These are phyloP conservation scores for Alauda arvensis DNA, from an alignment of 2,797 vertebrate species.

Conservation along the genomic window DNA sequence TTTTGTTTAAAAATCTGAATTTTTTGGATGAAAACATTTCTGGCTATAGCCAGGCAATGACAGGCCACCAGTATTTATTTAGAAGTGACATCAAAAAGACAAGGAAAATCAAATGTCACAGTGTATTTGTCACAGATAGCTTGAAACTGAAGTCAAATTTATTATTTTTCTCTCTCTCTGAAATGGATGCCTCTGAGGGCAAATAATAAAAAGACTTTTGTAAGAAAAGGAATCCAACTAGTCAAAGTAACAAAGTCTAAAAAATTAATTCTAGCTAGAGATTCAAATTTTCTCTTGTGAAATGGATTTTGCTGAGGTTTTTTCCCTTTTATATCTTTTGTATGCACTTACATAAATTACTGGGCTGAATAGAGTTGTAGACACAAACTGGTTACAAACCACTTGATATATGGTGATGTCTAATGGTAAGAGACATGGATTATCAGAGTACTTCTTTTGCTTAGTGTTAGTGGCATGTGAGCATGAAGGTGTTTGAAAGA, in stretches of 20 bases:
- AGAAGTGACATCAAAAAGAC: constrained; percentile 36
- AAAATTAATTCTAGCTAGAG: background rate
- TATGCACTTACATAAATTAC: background rate
- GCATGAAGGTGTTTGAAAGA: background rate
- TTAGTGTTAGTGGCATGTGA: background rate
- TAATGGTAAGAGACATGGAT: background rate
- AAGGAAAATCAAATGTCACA: constrained; percentile 32
- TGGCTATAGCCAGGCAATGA: background rate
- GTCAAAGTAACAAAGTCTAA: constrained; percentile 32
- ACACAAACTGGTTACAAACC: background rate
- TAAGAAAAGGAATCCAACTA: constrained; percentile 3
- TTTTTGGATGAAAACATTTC: constrained; percentile 11
- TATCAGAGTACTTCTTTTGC: background rate
- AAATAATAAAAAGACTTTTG: constrained; percentile 19
- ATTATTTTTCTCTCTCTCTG: constrained; percentile 17
- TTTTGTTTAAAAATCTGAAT: constrained; percentile 17
- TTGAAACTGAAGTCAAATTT: constrained; percentile 37
- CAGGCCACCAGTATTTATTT: constrained; percentile 33
- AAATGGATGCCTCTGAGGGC: constrained; percentile 11
- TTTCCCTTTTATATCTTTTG: background rate
- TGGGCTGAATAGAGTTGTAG: background rate
- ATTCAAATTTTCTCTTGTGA: constrained; percentile 14
- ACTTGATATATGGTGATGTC: background rate
- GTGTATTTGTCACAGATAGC: constrained; percentile 35
- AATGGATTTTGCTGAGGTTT: background rate